These are phyloP conservation scores for Trematomus loennbergii DNA, from an alignment of 2,113 vertebrate species.

Conservation along the genomic window DNA sequence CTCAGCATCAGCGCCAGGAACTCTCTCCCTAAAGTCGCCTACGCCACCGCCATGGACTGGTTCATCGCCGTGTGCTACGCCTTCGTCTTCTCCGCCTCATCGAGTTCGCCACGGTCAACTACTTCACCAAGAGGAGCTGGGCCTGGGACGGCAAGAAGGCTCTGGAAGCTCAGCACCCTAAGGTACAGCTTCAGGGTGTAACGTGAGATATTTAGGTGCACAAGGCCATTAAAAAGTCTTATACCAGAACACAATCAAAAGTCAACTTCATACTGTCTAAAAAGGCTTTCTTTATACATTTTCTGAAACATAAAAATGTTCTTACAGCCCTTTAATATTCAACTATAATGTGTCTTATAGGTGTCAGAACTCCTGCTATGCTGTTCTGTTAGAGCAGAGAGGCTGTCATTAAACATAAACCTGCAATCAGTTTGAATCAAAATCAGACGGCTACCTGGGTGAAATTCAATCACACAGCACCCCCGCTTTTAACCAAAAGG, in stretches of 20 bases:
- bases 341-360: too few species aligned
- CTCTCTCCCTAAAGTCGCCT: slow-evolving; percentile 97
- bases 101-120: slow-evolving; percentile 98
- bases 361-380: too few species aligned
- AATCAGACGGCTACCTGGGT: slow-evolving; percentile 8
- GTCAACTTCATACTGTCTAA: too few species aligned
- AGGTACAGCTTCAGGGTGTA: slow-evolving; percentile 81
- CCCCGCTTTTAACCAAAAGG: background rate
- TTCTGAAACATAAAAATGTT: too few species aligned
- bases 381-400: background rate
- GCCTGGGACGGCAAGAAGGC: slow-evolving; percentile 99
- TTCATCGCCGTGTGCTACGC: slow-evolving; percentile 98
- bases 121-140: slow-evolving; percentile 99
- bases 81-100: slow-evolving; percentile 98
- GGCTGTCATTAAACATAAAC: background rate
- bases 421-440: slow-evolving; percentile 5
- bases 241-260: too few species aligned
- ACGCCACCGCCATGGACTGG: slow-evolving; percentile 99
- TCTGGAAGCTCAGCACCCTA: slow-evolving; percentile 92
- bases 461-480: background rate
- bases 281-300: too few species aligned
- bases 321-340: too few species aligned
- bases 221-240: background rate
- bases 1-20: slow-evolving; percentile 98
- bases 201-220: background rate